Base-by-base conservation (phyloP, 2,113 vertebrate genomes). In the Myiopsitta monachus region DNA sequence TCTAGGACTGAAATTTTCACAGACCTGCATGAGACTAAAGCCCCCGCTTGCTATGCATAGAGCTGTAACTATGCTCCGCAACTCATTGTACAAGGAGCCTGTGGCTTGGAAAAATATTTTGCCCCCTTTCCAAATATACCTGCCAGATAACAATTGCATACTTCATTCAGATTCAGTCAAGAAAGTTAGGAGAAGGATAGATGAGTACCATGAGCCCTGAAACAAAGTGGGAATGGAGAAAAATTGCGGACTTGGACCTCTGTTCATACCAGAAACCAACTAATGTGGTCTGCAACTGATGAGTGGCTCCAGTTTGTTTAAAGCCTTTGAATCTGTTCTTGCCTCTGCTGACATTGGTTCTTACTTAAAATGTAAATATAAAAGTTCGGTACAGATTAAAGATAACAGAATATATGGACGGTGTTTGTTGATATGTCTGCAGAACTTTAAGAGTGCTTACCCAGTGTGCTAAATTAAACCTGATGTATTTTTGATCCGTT, bases 391-490 rank as follows among this genome's bases (percentile, higher is more conserved):
- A 47, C 30, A 80, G 85, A 92, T 80, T 88, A 70, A 88, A 70
- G 68, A 38, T 46, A 81, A 43, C 18, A 74, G 46, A 76, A 74
- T 80, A 43, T 14, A 61, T 51, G 51, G 43, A 54, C 49, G 51
- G 31, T 75, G 68, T 70, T 85, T 85, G 89, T 28, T 76, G 87
- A 57, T 49, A 47, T 3, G 7, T 44, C 74, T 76, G 75, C 51
- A 88, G 67, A 90, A 94, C 79, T 88, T 79, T 83, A 44, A 63
- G 82, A 74, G 79, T 0, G 1, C 51, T 94, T 86, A 55, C 68
- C 75, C 67, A 30, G 23, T 43, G 63, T 86, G 64, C 72, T 88
- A 54, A 87, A 85, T 94, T 92, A 93, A 96, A 88, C 80, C 27
- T 17, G 1, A 26, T 30, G n/a, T 86, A 43, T 78, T 92, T 84